Conservation (phyloP, 2,888 invertebrate species). For the Xestia ashworthii region DNA sequence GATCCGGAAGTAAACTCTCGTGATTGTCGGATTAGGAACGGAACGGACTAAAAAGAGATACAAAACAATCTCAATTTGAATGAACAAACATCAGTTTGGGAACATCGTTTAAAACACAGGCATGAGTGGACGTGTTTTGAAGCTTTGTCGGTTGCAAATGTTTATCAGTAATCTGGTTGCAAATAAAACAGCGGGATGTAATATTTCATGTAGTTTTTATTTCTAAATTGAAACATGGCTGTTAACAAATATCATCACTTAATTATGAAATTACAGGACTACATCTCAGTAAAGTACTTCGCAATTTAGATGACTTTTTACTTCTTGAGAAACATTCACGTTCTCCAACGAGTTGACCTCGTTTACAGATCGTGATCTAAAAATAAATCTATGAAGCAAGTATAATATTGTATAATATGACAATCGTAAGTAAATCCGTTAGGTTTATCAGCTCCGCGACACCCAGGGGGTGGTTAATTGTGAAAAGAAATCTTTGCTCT, state of each 20-base stretch:
- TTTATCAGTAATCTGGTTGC: too few relatives aligned
- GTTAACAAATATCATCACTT: neutral
- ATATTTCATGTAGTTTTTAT: neutral
- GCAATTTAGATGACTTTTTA: neutral
- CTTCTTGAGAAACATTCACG: slow-evolving; percentile 8
- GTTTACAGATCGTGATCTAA: neutral
- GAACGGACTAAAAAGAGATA: slow-evolving; percentile 74
- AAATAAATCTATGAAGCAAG: slow-evolving; percentile 7
- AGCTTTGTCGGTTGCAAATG: slow-evolving; percentile 13
- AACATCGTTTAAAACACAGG: slow-evolving; percentile 34
- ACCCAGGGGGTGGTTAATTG: slow-evolving; percentile 89
- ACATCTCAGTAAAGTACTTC: neutral
- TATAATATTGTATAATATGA: slow-evolving; percentile 42
- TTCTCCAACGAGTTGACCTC: neutral
- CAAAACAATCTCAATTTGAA: slow-evolving; percentile 69
- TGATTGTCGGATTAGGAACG: slow-evolving; percentile 82
- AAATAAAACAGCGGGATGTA: neutral
- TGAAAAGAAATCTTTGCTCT: slow-evolving; percentile 91
- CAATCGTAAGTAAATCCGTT: slow-evolving; percentile 79
- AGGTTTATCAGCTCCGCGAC: slow-evolving; percentile 85
- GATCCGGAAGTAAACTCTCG: slow-evolving; percentile 82
- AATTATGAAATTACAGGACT: neutral
- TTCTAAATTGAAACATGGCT: neutral
- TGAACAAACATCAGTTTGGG: slow-evolving; percentile 58
- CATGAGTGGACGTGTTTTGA: slow-evolving; percentile 21